Evolutionary conservation across 2,888 invertebrate species (phyloP).

Genomic region (Xylota sylvarum): DNA sequence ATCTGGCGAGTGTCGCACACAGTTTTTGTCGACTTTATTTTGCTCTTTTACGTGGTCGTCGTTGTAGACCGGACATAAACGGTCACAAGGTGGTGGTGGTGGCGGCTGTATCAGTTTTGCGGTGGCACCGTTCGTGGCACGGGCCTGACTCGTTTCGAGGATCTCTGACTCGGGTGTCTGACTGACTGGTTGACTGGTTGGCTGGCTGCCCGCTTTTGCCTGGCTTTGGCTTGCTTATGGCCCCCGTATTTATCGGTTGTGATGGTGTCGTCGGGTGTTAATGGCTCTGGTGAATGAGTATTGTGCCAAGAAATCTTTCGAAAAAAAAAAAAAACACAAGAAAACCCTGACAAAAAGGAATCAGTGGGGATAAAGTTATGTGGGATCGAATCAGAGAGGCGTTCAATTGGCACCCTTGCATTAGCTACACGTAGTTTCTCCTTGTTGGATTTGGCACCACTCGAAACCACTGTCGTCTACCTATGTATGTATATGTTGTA

Average conservation of each 20-base stretch:
- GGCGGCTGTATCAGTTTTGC: conserved; percentile 38
- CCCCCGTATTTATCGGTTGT: conserved; percentile 51
- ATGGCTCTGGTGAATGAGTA: conserved; percentile 65
- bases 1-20: conserved; percentile 54
- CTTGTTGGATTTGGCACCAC: conserved; percentile 60
- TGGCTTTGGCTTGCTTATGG: conserved; percentile 63
- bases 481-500: background rate
- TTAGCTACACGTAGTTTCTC: conserved; percentile 43
- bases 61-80: conserved; percentile 71
- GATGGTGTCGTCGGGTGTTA: conserved; percentile 73
- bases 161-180: conserved; percentile 65
- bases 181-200: conserved; percentile 62
- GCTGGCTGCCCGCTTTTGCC: conserved; percentile 52
- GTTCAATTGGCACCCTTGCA: conserved; percentile 67
- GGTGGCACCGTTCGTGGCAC: conserved; percentile 60
- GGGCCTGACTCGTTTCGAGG: conserved; percentile 67
- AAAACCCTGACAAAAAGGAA: conserved; percentile 14
- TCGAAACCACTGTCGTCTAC: conserved; percentile 23
- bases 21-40: conserved; percentile 45
- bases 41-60: conserved; percentile 61
- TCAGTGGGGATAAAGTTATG: conserved; percentile 49
- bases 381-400: conserved; percentile 67
- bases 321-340: too few relatives aligned
- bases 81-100: conserved; percentile 65
- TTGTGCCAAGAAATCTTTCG: conserved; percentile 51